Evolutionary conservation across 2,888 invertebrate species (phyloP).

Genomic region (Heterodera filipjevi): DNA sequence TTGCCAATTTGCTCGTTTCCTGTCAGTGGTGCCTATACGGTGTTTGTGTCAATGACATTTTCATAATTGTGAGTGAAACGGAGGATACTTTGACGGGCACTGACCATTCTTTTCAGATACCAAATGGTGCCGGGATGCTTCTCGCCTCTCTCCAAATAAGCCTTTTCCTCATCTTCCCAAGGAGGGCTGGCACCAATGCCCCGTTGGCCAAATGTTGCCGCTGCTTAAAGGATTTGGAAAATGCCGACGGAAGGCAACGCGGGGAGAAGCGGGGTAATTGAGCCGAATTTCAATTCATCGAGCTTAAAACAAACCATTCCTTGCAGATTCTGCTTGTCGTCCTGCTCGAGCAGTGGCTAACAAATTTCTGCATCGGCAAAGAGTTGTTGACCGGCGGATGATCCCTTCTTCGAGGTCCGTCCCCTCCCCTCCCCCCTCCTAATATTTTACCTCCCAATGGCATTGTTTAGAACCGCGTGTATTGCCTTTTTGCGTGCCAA

Average conservation of each 20-base stretch:
- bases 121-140: slow-evolving; percentile 79
- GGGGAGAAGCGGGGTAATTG: background rate
- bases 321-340: background rate
- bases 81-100: background rate
- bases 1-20: slow-evolving; percentile 81
- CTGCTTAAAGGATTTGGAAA: slow-evolving; percentile 33
- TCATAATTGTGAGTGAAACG: slow-evolving; percentile 74
- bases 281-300: background rate
- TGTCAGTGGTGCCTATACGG: slow-evolving; percentile 82
- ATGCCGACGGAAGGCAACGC: slow-evolving; percentile 10
- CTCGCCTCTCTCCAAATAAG: slow-evolving; percentile 77
- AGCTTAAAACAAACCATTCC: background rate
- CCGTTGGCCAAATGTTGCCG: slow-evolving; percentile 34
- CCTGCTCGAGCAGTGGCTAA: background rate
- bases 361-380: slow-evolving; percentile 26
- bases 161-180: slow-evolving; percentile 78
- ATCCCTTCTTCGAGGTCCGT: slow-evolving; percentile 29
- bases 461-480: slow-evolving; percentile 28
- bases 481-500: slow-evolving; percentile 31
- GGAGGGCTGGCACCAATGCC: slow-evolving; percentile 33
- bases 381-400: slow-evolving; percentile 25
- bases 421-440: background rate
- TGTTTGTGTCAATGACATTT: slow-evolving; percentile 76
- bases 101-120: slow-evolving; percentile 72
- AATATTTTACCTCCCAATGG: background rate